Percentiles rank a stretch among this genome's conserved stretches.
These are phyloP conservation scores for Euthynnus affinis DNA, from an alignment of 2,797 vertebrate genomes.

Conservation along the genomic window DNA sequence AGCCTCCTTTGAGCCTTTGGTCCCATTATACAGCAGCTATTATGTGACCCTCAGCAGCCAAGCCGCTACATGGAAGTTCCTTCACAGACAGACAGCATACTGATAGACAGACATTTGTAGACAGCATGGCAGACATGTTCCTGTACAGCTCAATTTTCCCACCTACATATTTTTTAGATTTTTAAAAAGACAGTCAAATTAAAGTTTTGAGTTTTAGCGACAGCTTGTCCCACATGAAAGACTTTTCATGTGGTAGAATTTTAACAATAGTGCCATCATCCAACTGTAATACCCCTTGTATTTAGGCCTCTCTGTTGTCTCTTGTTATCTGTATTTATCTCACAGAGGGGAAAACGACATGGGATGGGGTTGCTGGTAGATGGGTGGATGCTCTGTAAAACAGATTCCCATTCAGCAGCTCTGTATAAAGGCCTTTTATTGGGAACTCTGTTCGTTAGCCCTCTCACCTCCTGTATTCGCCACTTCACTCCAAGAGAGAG, in stretches of 20 bases:
- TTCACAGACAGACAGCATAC: conserved; percentile 22
- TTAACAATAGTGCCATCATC: neutral
- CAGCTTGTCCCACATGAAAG: neutral
- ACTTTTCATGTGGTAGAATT: conserved; percentile 9
- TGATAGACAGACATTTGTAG: conserved; percentile 17
- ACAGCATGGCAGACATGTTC: neutral
- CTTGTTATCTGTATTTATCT: conserved; percentile 44
- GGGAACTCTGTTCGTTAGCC: conserved; percentile 77
- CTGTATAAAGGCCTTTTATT: conserved; percentile 77
- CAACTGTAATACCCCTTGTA: neutral
- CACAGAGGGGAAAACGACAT: conserved; percentile 28
- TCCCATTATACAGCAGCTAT: conserved; percentile 55
- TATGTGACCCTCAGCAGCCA: conserved; percentile 40
- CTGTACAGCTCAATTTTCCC: neutral
- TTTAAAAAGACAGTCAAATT: neutral
- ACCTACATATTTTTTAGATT: neutral
- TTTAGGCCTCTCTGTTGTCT: conserved; percentile 7
- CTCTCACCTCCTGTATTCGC: conserved; percentile 68
- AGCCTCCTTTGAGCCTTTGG: conserved; percentile 50
- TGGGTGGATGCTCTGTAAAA: conserved; percentile 65
- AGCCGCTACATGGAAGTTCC: conserved; percentile 32
- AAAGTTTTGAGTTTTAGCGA: neutral
- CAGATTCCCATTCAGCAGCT: conserved; percentile 78
- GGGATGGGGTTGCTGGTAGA: conserved; percentile 45
- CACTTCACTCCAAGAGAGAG: conserved; percentile 71